Base-by-base conservation (phyloP, 2,113 vertebrate species). In the Petaurus breviceps region DNA sequence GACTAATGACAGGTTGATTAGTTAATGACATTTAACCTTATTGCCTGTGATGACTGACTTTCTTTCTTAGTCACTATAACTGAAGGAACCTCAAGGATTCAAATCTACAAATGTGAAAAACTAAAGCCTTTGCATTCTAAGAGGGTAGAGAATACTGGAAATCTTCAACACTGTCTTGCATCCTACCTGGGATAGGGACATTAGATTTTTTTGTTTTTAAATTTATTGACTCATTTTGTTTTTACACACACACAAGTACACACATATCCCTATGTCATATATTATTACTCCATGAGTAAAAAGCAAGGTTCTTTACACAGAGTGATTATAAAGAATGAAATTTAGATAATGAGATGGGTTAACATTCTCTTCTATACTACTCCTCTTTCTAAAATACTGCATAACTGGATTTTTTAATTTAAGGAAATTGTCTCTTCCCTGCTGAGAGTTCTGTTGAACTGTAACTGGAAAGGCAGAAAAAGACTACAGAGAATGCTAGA, bases 11-110 rank as follows among this genome's bases (percentile, higher is more conserved):
- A 53, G 47, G 91, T 92, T 93, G 93, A 95, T 94, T 95, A 97
- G 90, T 94, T 93, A 93, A 92, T 97, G 96, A 96, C 93, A 95
- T 94, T 96, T 97, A 57, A 97, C 97, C 96, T 90, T 12, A 22
- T 93, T 91, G 93, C 96, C 95, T 84, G 2, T 96, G 95, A 91
- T 92, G 54, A 54, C 92, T 93, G n/a, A 0, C 95, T 98, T 95
- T 93, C 96, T 89, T 8, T 98, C 90, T 95, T 94, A 92, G 94
- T 95, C 96, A 95, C 93, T 94, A 91, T 92, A 57, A 52, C 91
- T 93, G 22, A 90, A 96, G 94, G 94, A 92, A 49, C 55, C 95
- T 84, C 57, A 91, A 49, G 90, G 90, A 68, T 95, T 23, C 53
- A 61, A 51, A 89, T 94, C 57, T 90, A 26, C 11, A 94, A 51